A percentile compares a stretch with the other conserved stretches of the same genome.
Evolutionary conservation across 2,113 vertebrate genomes (phyloP).

Genomic region (Rhinoderma darwinii): DNA sequence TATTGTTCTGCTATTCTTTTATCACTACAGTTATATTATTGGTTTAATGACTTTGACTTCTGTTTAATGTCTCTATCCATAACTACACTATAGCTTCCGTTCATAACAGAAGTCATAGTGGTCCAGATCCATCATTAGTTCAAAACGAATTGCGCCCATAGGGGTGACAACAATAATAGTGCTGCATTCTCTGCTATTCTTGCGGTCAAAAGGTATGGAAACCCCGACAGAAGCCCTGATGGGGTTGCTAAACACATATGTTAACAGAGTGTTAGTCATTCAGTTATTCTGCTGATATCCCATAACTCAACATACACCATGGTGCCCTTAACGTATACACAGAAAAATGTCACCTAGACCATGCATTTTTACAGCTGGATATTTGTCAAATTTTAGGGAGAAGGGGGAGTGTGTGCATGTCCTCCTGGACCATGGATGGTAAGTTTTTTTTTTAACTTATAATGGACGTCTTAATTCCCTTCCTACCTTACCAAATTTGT

Average conservation of each 20-base stretch:
- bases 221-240: no score
- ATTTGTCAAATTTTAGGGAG: constrained; percentile 77
- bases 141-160: no score
- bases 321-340: neutral
- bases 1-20: no score
- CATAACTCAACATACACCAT: neutral
- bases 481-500: constrained; percentile 63
- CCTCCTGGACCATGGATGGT: constrained; percentile 70
- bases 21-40: neutral
- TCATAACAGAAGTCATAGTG: no score
- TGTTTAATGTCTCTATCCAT: no score
- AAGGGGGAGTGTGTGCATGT: constrained; percentile 85
- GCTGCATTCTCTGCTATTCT: no score
- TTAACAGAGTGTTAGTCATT: neutral
- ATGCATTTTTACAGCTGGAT: neutral
- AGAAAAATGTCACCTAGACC: neutral
- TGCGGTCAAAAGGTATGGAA: no score
- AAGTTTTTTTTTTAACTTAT: constrained; percentile 74
- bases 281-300: neutral
- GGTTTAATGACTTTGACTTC: neutral
- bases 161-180: no score
- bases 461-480: neutral
- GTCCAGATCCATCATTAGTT: no score
- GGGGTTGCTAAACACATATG: no score
- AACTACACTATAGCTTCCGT: no score